Evolutionary conservation across 92 coral and sea anemone species (phyloP).

Genomic region (Diadumene lineata): DNA sequence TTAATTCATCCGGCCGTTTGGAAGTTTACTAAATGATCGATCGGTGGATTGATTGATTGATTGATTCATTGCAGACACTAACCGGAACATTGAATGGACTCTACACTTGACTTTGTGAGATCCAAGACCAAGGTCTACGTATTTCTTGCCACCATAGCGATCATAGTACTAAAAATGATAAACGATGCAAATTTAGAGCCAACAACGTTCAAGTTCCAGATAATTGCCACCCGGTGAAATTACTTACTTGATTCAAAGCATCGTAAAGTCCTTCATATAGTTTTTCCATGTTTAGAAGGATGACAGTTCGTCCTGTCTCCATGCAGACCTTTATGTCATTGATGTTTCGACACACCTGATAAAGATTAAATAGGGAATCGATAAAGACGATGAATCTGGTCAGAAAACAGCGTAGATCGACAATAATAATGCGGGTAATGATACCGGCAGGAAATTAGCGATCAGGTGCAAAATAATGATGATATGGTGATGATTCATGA

Average conservation of each 20-base stretch:
- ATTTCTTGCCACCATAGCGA: slow-evolving; percentile 65
- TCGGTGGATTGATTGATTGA: background rate
- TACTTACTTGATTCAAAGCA: slow-evolving; percentile 75
- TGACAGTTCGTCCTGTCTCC: slow-evolving; percentile 88
- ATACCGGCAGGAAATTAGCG: no score
- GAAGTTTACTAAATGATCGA: no score
- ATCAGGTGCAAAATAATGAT: no score
- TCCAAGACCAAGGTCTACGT: slow-evolving; percentile 89
- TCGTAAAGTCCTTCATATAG: slow-evolving; percentile 73
- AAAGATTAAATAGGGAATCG: no score
- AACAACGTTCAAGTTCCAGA: background rate
- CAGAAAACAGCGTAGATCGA: no score
- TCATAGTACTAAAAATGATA: slow-evolving; percentile 65
- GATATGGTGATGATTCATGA: no score
- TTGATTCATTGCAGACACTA: background rate
- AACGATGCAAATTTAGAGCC: background rate
- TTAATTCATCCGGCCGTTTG: background rate
- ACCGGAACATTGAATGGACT: slow-evolving; percentile 68
- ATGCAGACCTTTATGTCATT: slow-evolving; percentile 91
- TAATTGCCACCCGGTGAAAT: no score
- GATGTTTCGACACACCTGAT: slow-evolving; percentile 88
- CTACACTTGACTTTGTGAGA: slow-evolving; percentile 77
- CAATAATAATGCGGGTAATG: no score
- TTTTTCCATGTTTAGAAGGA: slow-evolving; percentile 72
- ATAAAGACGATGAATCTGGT: no score